Conservation (phyloP, 2,888 invertebrate species). For the Meteorus colon region DNA sequence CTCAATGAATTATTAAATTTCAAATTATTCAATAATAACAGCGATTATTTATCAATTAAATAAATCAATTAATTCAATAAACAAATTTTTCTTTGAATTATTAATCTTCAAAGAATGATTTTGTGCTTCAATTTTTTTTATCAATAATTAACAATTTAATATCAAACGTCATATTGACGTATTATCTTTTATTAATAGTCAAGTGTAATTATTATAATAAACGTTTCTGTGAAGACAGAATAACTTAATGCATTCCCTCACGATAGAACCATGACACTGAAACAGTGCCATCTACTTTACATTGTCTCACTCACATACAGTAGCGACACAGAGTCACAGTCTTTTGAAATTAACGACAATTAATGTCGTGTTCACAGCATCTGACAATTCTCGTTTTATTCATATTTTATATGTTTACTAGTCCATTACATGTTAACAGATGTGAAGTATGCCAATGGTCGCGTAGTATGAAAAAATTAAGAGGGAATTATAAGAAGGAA, state of each 20-base stretch:
- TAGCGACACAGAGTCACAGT: conserved; percentile 8
- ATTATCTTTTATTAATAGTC: not conserved
- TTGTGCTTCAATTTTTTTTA: too few relatives aligned
- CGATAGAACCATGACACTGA: conserved; percentile 22
- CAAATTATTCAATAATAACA: too few relatives aligned
- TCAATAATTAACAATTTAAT: not conserved
- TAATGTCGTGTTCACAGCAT: conserved; percentile 14
- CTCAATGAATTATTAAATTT: too few relatives aligned
- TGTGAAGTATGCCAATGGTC: conserved; percentile 17
- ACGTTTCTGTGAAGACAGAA: not conserved
- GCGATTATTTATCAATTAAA: too few relatives aligned
- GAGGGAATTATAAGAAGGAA: not conserved
- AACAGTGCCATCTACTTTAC: not conserved
- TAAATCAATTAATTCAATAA: too few relatives aligned
- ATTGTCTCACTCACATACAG: not conserved
- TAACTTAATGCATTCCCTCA: not conserved
- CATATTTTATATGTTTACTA: not conserved
- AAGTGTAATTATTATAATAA: not conserved
- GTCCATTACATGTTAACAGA: conserved; percentile 3
- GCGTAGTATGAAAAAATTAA: not conserved
- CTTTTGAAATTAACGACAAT: conserved; percentile 26
- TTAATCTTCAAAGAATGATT: too few relatives aligned
- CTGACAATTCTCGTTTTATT: conserved; percentile 4
- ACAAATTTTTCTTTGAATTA: too few relatives aligned
- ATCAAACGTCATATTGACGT: not conserved